phyloP scores from a whole-genome alignment of 2,888 invertebrate species.

The Alviniconcha strummeri region DNA sequence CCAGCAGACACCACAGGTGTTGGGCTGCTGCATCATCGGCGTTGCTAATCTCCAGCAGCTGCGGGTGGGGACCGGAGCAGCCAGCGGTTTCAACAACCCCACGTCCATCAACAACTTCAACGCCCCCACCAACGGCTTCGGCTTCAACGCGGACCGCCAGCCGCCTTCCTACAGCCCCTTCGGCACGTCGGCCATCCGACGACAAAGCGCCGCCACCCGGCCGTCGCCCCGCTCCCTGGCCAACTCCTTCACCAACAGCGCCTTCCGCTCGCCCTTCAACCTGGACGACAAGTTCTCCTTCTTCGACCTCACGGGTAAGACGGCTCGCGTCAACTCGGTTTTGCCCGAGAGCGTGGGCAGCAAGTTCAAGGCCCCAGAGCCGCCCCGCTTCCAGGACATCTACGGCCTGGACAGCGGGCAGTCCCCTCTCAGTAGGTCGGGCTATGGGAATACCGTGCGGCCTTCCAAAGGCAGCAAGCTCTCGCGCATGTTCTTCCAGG shows the following conservation, averaged over 20 bases:
- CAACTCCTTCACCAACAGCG: background rate
- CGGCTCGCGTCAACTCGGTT: conserved; percentile 16
- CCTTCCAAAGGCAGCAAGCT: conserved; percentile 18
- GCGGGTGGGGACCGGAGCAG: background rate
- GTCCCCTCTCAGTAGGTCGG: conserved; percentile 22
- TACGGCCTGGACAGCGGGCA: conserved; percentile 25
- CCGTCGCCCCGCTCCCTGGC: background rate
- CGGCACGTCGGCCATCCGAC: background rate
- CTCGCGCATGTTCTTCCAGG: conserved; percentile 4
- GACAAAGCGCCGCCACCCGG: background rate
- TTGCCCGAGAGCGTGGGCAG: conserved; percentile 3
- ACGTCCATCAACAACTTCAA: background rate
- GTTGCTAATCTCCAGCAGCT: background rate
- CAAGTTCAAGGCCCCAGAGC: conserved; percentile 23
- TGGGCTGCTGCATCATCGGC: conserved; percentile 32
- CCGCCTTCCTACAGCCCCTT: background rate
- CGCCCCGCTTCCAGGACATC: conserved; percentile 29
- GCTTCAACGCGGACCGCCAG: background rate
- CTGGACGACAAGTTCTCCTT: background rate
- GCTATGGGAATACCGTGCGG: conserved; percentile 16
- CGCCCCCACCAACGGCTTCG: background rate
- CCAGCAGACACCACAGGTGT: background rate
- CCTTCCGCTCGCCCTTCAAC: conserved; percentile 11
- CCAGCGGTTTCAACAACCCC: conserved; percentile 1
- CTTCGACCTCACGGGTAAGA: conserved; percentile 29